A percentile compares a stretch with the other conserved stretches of the same genome.
Conservation (phyloP, 2,113 vertebrate genomes). For the Clarias batrachus region DNA sequence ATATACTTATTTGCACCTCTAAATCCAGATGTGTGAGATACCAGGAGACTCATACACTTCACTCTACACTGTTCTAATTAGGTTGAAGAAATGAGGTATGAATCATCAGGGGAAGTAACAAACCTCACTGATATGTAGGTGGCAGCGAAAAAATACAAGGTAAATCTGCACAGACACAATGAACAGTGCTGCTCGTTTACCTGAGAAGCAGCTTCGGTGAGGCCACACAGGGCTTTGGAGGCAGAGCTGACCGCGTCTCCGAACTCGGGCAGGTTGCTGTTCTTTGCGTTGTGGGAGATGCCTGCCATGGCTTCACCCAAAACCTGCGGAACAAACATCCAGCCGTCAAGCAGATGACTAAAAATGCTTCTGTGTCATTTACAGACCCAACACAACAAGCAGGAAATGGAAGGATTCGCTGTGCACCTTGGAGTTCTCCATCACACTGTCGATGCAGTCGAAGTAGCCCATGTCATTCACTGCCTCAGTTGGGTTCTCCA, state of each 20-base stretch:
- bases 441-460: conserved; percentile 95
- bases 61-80: conserved; percentile 21
- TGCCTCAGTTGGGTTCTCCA: conserved; percentile 93
- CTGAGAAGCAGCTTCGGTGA: conserved; percentile 95
- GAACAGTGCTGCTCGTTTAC: conserved; percentile 51
- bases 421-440: conserved; percentile 96
- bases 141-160: not conserved
- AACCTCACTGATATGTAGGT: not conserved
- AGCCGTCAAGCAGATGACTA: conserved; percentile 20
- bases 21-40: conserved; percentile 49
- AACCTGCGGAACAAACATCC: conserved; percentile 69
- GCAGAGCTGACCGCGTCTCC: conserved; percentile 87
- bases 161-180: not conserved
- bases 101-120: not conserved
- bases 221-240: conserved; percentile 93
- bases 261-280: conserved; percentile 91
- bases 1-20: conserved; percentile 33
- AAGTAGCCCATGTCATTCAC: conserved; percentile 94
- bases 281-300: conserved; percentile 97
- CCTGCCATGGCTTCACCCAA: conserved; percentile 97
- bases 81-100: not conserved
- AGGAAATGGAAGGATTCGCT: not conserved
- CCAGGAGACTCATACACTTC: conserved; percentile 20
- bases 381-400: not conserved
- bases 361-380: not conserved